phyloP scores from a whole-genome alignment of 92 coral and sea anemone species.

The Diadumene lineata region DNA sequence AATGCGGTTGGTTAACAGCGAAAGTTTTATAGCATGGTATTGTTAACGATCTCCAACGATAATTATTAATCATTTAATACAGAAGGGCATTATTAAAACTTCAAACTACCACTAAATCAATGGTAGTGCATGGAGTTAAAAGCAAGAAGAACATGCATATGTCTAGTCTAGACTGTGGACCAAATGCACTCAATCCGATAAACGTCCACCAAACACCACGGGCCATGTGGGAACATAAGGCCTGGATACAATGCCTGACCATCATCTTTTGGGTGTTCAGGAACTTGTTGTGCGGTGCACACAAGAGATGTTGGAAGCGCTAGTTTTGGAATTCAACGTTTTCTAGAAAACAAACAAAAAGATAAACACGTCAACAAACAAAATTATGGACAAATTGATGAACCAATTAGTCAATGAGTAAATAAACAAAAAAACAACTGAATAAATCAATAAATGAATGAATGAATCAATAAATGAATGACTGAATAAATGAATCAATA shows the following conservation, averaged over 20 bases:
- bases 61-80: no score
- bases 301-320: not conserved
- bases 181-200: slow-evolving; percentile 6
- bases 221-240: not conserved
- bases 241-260: slow-evolving; percentile 7
- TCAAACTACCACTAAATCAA: no score
- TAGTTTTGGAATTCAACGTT: slow-evolving; percentile 1
- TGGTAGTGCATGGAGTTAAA: not conserved
- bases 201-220: slow-evolving; percentile 1
- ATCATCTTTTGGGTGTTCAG: slow-evolving; percentile 3
- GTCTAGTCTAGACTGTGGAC: slow-evolving; percentile 9
- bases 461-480: no score
- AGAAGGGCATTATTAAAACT: no score
- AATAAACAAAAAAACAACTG: not conserved
- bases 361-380: not conserved
- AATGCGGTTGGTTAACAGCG: no score
- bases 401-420: not conserved
- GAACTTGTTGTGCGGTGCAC: not conserved
- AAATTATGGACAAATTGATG: no score
- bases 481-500: not conserved
- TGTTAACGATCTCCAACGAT: no score
- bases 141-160: not conserved
- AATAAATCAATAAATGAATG: not conserved
- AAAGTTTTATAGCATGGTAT: no score
- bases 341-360: not conserved